These are phyloP conservation scores for rat (Rattus norvegicus) DNA, from an alignment of 2,113 vertebrate species.

Conservation along the genomic window DNA sequence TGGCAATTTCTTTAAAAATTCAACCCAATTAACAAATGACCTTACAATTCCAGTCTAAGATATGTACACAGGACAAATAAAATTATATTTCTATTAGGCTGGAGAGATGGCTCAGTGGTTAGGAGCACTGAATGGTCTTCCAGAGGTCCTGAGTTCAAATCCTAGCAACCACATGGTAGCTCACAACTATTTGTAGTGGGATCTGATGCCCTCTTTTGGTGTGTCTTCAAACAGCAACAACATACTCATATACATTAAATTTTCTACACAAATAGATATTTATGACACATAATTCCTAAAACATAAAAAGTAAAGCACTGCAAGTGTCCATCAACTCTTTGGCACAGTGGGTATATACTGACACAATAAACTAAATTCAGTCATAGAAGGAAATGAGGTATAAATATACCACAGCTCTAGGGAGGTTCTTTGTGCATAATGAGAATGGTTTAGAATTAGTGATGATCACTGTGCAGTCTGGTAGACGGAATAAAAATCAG, in stretches of 20 bases:
- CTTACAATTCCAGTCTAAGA: not conserved
- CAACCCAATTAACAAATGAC: not conserved
- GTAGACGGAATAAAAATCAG: constrained; percentile 7
- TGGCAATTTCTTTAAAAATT: constrained; percentile 44
- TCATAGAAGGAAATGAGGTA: not conserved
- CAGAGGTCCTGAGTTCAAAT: too few relatives aligned
- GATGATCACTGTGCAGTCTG: not conserved
- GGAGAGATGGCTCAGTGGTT: too few relatives aligned
- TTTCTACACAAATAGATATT: constrained; percentile 10
- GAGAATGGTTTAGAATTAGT: constrained; percentile 33
- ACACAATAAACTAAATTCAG: not conserved
- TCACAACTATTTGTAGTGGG: too few relatives aligned
- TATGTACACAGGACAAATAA: constrained; percentile 13
- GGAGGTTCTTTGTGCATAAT: constrained; percentile 8
- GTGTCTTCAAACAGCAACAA: too few relatives aligned
- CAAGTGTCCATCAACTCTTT: not conserved
- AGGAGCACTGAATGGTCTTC: too few relatives aligned
- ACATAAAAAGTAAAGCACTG: not conserved
- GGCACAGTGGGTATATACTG: not conserved
- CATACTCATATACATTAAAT: too few relatives aligned
- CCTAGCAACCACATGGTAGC: too few relatives aligned
- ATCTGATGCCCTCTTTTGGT: too few relatives aligned
- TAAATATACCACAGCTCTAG: not conserved
- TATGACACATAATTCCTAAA: not conserved
- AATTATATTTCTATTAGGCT: not conserved